These are phyloP conservation scores for Drosophila paramelanica DNA, from an alignment of 2,888 invertebrate species.

Conservation along the genomic window DNA sequence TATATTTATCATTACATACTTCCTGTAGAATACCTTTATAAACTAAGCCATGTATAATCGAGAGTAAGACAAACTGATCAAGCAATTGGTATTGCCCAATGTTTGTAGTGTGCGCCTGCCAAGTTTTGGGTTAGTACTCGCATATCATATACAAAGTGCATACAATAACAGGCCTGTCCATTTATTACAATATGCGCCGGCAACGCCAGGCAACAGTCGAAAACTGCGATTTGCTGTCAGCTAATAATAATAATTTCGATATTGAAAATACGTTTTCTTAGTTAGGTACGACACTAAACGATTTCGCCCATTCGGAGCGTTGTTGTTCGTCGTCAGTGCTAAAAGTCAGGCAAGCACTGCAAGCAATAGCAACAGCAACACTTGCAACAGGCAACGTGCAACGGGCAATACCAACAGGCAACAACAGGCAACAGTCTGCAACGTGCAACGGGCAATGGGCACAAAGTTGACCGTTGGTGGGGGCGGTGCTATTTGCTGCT, in stretches of 20 bases:
- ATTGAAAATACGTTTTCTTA: slow-evolving; percentile 84
- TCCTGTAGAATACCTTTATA: no score
- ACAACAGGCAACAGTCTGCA: slow-evolving; percentile 25
- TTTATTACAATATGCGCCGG: slow-evolving; percentile 80
- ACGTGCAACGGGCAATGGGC: slow-evolving; percentile 32
- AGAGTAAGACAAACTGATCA: not conserved
- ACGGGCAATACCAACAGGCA: slow-evolving; percentile 31
- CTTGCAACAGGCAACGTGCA: slow-evolving; percentile 51
- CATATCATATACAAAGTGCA: slow-evolving; percentile 72
- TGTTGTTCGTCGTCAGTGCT: slow-evolving; percentile 61
- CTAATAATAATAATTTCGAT: slow-evolving; percentile 83
- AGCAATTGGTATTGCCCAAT: slow-evolving; percentile 10
- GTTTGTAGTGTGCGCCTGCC: slow-evolving; percentile 35
- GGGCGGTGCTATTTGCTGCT: slow-evolving; percentile 76
- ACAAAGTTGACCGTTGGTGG: slow-evolving; percentile 76
- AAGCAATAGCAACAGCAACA: slow-evolving; percentile 43
- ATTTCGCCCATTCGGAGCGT: slow-evolving; percentile 72
- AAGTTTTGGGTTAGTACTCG: slow-evolving; percentile 61
- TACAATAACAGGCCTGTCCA: slow-evolving; percentile 74
- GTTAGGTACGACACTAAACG: slow-evolving; percentile 83
- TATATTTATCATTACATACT: no score
- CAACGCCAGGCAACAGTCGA: slow-evolving; percentile 61
- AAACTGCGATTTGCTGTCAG: slow-evolving; percentile 82
- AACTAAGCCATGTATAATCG: not conserved
- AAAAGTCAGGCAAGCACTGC: slow-evolving; percentile 74